These are phyloP conservation scores for Drosophila birchii DNA, from an alignment of 2,888 invertebrate genomes.

Conservation along the genomic window DNA sequence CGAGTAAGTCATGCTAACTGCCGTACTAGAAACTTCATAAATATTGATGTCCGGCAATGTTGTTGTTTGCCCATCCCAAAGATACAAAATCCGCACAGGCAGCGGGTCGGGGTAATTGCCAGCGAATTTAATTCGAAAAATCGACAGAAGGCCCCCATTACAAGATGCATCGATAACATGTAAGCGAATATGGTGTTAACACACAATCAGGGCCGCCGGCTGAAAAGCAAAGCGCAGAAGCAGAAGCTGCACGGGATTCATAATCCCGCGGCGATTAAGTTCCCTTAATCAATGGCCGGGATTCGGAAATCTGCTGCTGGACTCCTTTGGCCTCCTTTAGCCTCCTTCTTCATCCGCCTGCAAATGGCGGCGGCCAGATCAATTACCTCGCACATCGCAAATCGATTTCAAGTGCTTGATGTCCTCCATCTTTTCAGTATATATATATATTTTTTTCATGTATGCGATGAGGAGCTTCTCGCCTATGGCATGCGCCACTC, in stretches of 20 bases:
- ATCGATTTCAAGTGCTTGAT: slow-evolving; percentile 71
- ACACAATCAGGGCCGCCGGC: slow-evolving; percentile 70
- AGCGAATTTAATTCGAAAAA: slow-evolving; percentile 64
- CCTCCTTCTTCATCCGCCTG: slow-evolving; percentile 21
- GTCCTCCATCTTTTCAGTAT: slow-evolving; percentile 46
- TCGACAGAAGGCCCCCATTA: slow-evolving; percentile 69
- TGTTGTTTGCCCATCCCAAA: slow-evolving; percentile 32
- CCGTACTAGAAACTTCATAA: slow-evolving; percentile 59
- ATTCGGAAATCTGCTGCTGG: slow-evolving; percentile 40
- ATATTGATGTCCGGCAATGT: slow-evolving; percentile 61
- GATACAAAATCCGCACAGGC: slow-evolving; percentile 15
- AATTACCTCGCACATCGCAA: slow-evolving; percentile 67
- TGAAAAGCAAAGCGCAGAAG: slow-evolving; percentile 58
- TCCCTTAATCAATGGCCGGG: slow-evolving; percentile 51
- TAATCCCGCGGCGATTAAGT: slow-evolving; percentile 73
- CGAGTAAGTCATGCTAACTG: slow-evolving; percentile 40
- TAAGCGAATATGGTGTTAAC: slow-evolving; percentile 81
- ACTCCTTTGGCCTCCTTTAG: slow-evolving; percentile 28
- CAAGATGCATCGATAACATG: slow-evolving; percentile 75
- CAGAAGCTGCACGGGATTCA: slow-evolving; percentile 67
- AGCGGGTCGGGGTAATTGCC: slow-evolving; percentile 42
- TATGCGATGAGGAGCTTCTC: slow-evolving; percentile 22
- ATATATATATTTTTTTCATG: slow-evolving; percentile 38
- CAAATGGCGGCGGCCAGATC: slow-evolving; percentile 70
- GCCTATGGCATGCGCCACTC: slow-evolving; percentile 77